Percentiles rank a stretch among this genome's conserved stretches.
Conservation (phyloP, 2,888 invertebrate genomes). For the Lamellibrachia columna region DNA sequence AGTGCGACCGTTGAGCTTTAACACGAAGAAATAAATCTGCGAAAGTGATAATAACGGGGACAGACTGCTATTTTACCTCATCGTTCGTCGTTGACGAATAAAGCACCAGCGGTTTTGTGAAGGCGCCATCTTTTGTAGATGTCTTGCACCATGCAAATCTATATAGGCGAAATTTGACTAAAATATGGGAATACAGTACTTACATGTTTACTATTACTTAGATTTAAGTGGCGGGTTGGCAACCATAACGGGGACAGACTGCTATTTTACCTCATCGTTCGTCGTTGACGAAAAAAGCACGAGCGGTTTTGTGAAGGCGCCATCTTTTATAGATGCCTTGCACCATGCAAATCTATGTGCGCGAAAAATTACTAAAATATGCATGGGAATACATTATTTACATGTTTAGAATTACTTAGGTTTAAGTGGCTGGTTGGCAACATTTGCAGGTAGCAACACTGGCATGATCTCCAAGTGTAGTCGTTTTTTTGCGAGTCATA, state of each 20-base stretch:
- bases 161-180: background rate
- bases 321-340: background rate
- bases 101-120: background rate
- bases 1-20: background rate
- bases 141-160: background rate
- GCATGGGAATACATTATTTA: background rate
- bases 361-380: background rate
- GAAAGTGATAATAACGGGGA: background rate
- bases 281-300: background rate
- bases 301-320: background rate
- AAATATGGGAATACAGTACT: background rate
- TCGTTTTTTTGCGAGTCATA: no score
- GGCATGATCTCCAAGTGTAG: no score
- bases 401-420: background rate
- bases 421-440: background rate
- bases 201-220: background rate
- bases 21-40: background rate
- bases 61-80: background rate
- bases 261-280: conserved; percentile 2
- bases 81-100: background rate
- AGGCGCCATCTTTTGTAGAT: background rate
- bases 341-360: background rate
- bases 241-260: background rate
- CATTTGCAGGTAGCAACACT: background rate
- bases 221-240: background rate